A percentile compares a stretch with the other conserved stretches of the same genome.
These are phyloP conservation scores for Mallotus villosus DNA, from an alignment of 2,797 vertebrate species.

Conservation along the genomic window DNA sequence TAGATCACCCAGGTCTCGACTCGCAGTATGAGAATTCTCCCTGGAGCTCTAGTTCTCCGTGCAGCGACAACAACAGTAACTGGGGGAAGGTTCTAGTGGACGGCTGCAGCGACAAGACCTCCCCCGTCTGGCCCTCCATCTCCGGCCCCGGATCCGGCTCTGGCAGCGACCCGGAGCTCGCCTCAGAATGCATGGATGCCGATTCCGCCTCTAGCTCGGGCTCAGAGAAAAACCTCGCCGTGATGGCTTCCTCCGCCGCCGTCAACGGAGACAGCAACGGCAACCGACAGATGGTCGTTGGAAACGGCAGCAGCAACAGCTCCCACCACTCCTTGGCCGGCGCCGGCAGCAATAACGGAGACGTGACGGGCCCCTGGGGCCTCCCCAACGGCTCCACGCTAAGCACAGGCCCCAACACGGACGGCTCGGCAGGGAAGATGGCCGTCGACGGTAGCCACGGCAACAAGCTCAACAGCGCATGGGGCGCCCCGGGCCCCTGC, in stretches of 20 bases:
- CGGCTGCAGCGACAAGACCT: constrained; percentile 66
- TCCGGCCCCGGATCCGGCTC: constrained; percentile 65
- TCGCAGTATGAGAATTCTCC: constrained; percentile 94
- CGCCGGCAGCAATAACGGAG: constrained; percentile 89
- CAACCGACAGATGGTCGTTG: constrained; percentile 68
- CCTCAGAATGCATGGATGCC: constrained; percentile 94
- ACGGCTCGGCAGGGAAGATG: constrained; percentile 54
- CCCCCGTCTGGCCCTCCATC: constrained; percentile 54
- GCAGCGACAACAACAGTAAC: constrained; percentile 88
- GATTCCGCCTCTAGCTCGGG: constrained; percentile 87
- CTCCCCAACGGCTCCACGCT: constrained; percentile 82
- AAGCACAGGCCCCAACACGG: constrained; percentile 81
- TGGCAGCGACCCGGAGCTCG: constrained; percentile 88
- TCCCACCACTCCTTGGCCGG: constrained; percentile 71
- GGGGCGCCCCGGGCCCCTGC: constrained; percentile 87
- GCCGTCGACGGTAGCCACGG: constrained; percentile 77
- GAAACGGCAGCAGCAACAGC: constrained; percentile 77
- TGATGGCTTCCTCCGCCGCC: constrained; percentile 63
- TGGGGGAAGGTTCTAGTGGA: constrained; percentile 93
- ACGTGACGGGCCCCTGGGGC: constrained; percentile 84
- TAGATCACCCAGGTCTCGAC: constrained; percentile 89
- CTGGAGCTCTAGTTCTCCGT: constrained; percentile 90
- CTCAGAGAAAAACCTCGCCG: constrained; percentile 86
- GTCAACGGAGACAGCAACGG: constrained; percentile 67
- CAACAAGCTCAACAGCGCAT: constrained; percentile 79